These are phyloP conservation scores for Isoperla grammatica DNA, from an alignment of 2,888 invertebrate genomes.

Conservation along the genomic window DNA sequence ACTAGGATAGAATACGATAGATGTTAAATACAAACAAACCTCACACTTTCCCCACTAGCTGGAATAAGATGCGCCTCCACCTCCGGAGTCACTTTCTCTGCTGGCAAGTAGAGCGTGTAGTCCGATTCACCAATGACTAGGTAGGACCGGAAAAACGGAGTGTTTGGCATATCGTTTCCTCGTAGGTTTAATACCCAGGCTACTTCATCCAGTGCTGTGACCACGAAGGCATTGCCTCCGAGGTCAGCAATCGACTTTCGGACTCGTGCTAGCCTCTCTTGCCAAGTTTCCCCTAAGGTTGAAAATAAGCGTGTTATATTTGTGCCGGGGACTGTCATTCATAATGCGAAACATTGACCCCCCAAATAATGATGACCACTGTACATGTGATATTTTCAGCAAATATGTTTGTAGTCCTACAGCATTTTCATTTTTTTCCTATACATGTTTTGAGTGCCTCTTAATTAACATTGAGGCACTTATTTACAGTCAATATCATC, in stretches of 20 bases:
- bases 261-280: conserved; percentile 32
- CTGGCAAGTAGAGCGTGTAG: conserved; percentile 34
- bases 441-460: no score
- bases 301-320: background rate
- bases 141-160: conserved; percentile 42
- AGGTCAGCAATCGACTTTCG: conserved; percentile 30
- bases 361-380: background rate
- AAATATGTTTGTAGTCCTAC: no score
- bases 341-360: no score
- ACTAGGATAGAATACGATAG: no score
- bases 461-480: no score
- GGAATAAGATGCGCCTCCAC: conserved; percentile 35
- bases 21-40: no score
- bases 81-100: conserved; percentile 33
- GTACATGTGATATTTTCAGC: no score
- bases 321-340: no score
- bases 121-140: conserved; percentile 32
- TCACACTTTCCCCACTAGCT: background rate
- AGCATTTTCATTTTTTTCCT: no score
- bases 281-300: conserved; percentile 32
- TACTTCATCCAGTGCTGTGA: conserved; percentile 46
- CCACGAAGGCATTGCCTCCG: conserved; percentile 40
- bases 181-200: conserved; percentile 48
- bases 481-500: no score
- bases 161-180: conserved; percentile 45